Percentiles rank a stretch among this genome's conserved stretches.
phyloP scores from a whole-genome alignment of 2,113 vertebrate genomes.

The Pogona vitticeps region DNA sequence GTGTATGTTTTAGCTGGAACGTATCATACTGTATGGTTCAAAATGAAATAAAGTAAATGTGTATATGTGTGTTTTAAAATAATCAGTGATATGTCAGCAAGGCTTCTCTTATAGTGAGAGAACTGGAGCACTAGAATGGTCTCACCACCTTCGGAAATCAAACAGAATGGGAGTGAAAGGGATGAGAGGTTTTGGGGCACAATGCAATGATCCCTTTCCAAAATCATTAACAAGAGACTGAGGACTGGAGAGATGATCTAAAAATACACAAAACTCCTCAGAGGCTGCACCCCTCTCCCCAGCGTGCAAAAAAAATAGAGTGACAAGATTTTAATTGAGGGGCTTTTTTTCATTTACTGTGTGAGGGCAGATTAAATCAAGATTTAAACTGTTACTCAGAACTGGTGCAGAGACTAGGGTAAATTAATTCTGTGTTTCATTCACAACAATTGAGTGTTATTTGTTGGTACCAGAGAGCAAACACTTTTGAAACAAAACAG shows the following conservation, averaged over 20 bases:
- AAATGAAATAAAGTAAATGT: not conserved
- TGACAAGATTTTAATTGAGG: too few relatives aligned
- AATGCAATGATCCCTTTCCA: not conserved
- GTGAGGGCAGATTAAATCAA: too few relatives aligned
- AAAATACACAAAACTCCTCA: not conserved
- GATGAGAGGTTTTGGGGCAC: not conserved
- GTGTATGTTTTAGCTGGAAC: not conserved
- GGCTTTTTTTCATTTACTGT: too few relatives aligned
- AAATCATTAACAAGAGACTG: not conserved
- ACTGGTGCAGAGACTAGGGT: too few relatives aligned
- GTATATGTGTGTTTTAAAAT: too few relatives aligned
- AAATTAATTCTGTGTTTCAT: too few relatives aligned
- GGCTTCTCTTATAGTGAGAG: not conserved
- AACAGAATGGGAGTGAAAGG: not conserved
- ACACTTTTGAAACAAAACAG: too few relatives aligned
- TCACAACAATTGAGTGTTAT: too few relatives aligned
- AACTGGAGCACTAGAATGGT: not conserved
- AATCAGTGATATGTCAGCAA: not conserved
- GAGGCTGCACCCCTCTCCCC: too few relatives aligned
- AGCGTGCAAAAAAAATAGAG: too few relatives aligned
- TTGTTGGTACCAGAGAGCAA: too few relatives aligned
- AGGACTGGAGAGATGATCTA: not conserved
- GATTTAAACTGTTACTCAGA: too few relatives aligned
- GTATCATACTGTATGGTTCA: not conserved
- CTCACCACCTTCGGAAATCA: not conserved